These are phyloP conservation scores for Muricea muricata DNA, from an alignment of 92 coral and sea anemone genomes.

Conservation along the genomic window DNA sequence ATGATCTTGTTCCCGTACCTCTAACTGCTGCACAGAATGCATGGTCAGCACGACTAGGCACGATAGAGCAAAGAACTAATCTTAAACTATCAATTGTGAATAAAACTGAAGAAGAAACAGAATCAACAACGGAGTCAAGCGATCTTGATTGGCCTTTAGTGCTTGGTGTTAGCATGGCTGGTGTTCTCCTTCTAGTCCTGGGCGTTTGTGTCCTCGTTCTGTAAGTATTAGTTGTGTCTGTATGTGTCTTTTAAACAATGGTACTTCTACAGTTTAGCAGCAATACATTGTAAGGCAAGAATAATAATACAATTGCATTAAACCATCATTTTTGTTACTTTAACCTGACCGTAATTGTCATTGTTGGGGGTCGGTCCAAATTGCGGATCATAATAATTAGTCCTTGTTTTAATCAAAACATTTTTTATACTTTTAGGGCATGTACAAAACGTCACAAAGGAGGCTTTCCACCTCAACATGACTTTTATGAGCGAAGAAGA, in stretches of 20 bases:
- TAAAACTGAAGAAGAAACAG: background rate
- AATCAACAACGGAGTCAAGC: background rate
- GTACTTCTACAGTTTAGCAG: no score
- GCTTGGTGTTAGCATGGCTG: constrained; percentile 28
- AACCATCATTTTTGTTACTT: no score
- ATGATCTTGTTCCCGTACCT: background rate
- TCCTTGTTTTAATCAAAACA: background rate
- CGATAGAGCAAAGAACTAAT: background rate
- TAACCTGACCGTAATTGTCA: no score
- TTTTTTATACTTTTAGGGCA: background rate
- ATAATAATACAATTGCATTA: no score
- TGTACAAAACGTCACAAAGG: background rate
- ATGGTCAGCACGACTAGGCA: constrained; percentile 3
- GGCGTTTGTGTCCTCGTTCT: constrained; percentile 20
- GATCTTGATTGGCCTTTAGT: constrained; percentile 37
- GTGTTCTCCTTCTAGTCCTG: constrained; percentile 23
- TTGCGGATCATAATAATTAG: no score
- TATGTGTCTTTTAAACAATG: no score
- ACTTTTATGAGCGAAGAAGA: constrained; percentile 11
- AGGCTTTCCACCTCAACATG: constrained; percentile 16
- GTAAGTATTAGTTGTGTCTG: constrained; percentile 25
- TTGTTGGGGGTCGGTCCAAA: no score
- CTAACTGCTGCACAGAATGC: background rate
- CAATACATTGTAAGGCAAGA: no score
- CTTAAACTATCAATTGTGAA: background rate